Evolutionary conservation across 2,113 vertebrate species (phyloP).

Genomic region (Cnemophilus loriae): DNA sequence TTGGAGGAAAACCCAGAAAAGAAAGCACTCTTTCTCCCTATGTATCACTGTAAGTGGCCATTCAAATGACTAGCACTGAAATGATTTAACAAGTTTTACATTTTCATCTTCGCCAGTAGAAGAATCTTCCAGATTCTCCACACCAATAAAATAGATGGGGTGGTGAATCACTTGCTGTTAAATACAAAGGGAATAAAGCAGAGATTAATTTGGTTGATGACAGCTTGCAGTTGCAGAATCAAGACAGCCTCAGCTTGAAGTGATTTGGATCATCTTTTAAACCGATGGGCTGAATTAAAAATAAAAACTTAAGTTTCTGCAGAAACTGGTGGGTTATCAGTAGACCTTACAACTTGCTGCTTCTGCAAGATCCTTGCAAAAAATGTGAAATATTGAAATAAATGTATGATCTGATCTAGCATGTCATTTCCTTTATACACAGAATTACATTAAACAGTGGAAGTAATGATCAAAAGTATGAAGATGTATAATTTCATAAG

Average conservation of each 20-base stretch:
- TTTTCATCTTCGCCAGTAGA: background rate
- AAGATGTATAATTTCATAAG: background rate
- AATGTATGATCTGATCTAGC: background rate
- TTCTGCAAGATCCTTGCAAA: background rate
- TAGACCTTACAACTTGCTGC: background rate
- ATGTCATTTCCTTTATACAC: background rate
- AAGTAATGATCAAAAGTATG: background rate
- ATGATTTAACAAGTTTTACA: background rate
- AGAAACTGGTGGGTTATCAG: background rate
- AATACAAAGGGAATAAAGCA: background rate
- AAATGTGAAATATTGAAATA: background rate
- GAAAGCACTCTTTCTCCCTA: background rate
- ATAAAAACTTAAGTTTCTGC: background rate
- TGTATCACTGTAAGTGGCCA: background rate
- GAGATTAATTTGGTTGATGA: background rate
- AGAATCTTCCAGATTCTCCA: background rate
- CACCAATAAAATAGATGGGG: background rate
- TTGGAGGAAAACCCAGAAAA: background rate
- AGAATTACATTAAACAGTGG: background rate
- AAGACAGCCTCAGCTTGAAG: background rate
- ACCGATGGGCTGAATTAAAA: background rate
- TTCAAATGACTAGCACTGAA: background rate
- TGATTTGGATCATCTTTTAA: background rate
- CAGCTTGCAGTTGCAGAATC: background rate
- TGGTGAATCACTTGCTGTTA: background rate